These are phyloP conservation scores for Sitobion miscanthi DNA, from an alignment of 1,140 invertebrate genomes.

Conservation along the genomic window DNA sequence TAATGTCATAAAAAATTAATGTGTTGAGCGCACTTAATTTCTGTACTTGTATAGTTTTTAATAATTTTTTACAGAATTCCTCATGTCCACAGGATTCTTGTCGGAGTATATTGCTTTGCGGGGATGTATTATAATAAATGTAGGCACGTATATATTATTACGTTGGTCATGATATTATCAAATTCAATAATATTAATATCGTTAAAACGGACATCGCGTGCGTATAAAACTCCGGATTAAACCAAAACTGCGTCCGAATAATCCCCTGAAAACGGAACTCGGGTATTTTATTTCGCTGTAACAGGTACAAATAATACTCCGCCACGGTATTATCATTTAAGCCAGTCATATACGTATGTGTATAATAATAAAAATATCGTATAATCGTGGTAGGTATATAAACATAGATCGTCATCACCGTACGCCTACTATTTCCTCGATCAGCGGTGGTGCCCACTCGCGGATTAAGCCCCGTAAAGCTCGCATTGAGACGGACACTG, in stretches of 20 bases:
- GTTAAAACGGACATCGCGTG: no score
- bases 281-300: not conserved
- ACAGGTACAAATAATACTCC: not conserved
- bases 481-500: not conserved
- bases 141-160: no score
- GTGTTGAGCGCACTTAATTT: no score
- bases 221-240: no score
- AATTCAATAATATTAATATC: no score
- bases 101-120: no score
- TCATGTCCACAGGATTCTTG: no score
- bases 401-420: not conserved
- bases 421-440: not conserved
- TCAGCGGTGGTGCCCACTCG: not conserved
- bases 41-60: no score
- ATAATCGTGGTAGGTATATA: not conserved
- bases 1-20: no score
- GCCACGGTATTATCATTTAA: not conserved
- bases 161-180: no score
- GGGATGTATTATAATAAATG: no score
- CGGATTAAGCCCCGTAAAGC: not conserved
- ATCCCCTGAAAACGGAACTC: not conserved
- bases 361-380: not conserved
- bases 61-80: no score
- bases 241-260: not conserved
- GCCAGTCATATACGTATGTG: not conserved